Conservation (phyloP, 2,888 invertebrate species). For the Anarsia innoxiella region DNA sequence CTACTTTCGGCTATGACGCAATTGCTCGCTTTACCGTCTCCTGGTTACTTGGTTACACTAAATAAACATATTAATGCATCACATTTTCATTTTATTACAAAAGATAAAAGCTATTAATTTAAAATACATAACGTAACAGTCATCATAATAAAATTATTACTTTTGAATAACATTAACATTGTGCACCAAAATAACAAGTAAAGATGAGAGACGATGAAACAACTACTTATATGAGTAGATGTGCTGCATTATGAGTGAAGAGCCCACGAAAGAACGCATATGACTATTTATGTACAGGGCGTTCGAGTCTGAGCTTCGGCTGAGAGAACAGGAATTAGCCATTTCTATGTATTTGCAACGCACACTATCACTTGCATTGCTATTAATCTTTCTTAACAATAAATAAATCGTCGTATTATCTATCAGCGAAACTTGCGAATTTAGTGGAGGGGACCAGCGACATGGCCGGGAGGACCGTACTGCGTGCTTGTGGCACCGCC, state of each 20-base stretch:
- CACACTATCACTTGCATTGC: conserved; percentile 18
- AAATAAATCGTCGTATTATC: conserved; percentile 42
- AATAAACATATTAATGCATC: conserved; percentile 52
- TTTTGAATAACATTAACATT: conserved; percentile 63
- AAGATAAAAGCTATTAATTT: conserved; percentile 63
- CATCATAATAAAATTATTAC: conserved; percentile 59
- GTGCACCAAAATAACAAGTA: conserved; percentile 73
- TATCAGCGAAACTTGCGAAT: conserved; percentile 42
- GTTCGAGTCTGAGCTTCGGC: conserved; percentile 37
- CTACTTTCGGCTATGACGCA: conserved; percentile 60
- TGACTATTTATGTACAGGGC: conserved; percentile 61
- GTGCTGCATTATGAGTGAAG: conserved; percentile 35
- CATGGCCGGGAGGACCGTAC: conserved; percentile 71
- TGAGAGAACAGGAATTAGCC: conserved; percentile 24
- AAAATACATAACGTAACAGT: conserved; percentile 71
- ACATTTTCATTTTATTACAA: conserved; percentile 63
- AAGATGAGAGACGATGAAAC: conserved; percentile 40
- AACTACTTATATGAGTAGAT: no score
- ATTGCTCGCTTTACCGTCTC: conserved; percentile 29
- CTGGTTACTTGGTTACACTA: conserved; percentile 33
- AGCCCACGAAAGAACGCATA: conserved; percentile 35
- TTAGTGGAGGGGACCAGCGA: conserved; percentile 68
- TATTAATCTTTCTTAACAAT: conserved; percentile 36
- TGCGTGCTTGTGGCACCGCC: conserved; percentile 61
- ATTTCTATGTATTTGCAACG: conserved; percentile 10